Base-by-base conservation (phyloP, 2,113 vertebrate genomes). In the Cairina moschata region DNA sequence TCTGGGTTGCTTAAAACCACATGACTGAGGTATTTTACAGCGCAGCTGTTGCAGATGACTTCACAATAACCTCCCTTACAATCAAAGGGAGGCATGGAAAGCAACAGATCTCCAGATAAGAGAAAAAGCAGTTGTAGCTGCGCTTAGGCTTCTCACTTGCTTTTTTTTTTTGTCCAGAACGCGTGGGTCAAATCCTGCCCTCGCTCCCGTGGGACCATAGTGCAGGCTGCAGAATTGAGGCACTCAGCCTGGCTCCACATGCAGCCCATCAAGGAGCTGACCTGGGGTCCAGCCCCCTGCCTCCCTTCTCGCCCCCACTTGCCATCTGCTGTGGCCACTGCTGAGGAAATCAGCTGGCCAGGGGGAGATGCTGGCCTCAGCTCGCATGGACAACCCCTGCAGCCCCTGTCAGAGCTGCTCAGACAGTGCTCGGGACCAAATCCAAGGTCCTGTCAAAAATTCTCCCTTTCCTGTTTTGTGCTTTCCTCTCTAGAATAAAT, bases 201-300 rank as follows among this genome's bases (percentile, higher is more conserved):
- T 65, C 0, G 0, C 46, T 79, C 15, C 22, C 8, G 0, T 58
- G 50, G 13, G 21, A 54, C 48, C 1, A 3, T 7, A 8, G n/a
- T 40, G 34, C 4, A 20, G 56, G n/a, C 79, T 80, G 60, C 9
- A 74, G n/a, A 63, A 44, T 29, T 2, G 9, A 56, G 40, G 18
- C 36, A 36, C 44, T 82, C 62, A 69, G 26, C 29, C 40, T 55
- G 42, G n/a, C 52, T 84, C 52, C 3, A 5, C 13, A 8, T 1
- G 2, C 12, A 56, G 56, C 31, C 11, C 34, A 54, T 29, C 2
- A 0, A 66, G 80, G 44, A 29, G 12, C 50, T 85, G 38, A 32
- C 34, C 90, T 21, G 31, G 25, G n/a, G 63, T 48, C 95, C 63
- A 77, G 55, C 34, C 28, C 81, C 48, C 32, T 65, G 26, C 38